Evolutionary conservation across 2,113 vertebrate genomes (phyloP).

Genomic region (Benitochromis conjunctus): DNA sequence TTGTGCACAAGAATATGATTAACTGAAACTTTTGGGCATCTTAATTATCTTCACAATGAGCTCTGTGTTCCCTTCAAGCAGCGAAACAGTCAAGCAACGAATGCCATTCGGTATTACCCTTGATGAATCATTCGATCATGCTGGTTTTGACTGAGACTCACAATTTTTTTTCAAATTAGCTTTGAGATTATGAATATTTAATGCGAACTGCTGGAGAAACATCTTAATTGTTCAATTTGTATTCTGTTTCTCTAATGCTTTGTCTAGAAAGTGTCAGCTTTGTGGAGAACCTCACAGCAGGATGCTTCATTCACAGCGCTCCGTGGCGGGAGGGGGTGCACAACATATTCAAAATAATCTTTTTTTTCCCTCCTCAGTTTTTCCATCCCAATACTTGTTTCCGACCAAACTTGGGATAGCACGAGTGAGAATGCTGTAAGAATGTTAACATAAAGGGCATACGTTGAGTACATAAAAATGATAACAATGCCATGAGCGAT

Average conservation of each 20-base stretch:
- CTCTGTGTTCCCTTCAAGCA: background rate
- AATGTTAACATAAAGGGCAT: background rate
- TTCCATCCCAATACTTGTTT: background rate
- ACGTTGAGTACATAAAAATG: background rate
- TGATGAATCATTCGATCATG: background rate
- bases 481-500: background rate
- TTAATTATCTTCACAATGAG: background rate
- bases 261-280: background rate
- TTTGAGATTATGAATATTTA: constrained; percentile 5
- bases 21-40: background rate
- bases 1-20: background rate
- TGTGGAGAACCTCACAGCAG: background rate
- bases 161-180: constrained; percentile 7
- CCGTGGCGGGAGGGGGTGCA: background rate
- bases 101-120: background rate
- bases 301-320: background rate
- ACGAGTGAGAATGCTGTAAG: background rate
- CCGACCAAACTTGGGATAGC: background rate
- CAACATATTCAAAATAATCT: background rate
- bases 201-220: background rate
- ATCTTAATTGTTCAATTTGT: constrained; percentile 2
- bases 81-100: background rate
- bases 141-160: background rate
- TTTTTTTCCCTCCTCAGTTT: background rate
- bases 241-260: background rate